Base-by-base conservation (phyloP, 92 coral and sea anemone species). In the Meandrina meandrites region DNA sequence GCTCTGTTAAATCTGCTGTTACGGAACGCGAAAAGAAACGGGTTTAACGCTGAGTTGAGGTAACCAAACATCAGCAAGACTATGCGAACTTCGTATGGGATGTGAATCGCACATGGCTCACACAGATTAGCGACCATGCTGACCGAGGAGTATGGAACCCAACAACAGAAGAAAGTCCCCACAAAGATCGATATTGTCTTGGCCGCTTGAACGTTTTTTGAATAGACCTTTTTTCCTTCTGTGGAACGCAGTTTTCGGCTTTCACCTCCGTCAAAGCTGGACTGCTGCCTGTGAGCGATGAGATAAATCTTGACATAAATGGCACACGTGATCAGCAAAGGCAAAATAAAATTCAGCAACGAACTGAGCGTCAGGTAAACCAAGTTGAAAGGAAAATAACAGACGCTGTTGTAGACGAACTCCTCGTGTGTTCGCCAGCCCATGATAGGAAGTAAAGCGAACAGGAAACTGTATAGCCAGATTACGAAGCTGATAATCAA, bases 381-480 rank as follows among this genome's bases (percentile, higher is more conserved):
- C 37, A 14, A 27, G 9, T 89, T 86, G 64, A 94, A 79, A 24
- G 93, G 93, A 53, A 94, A 94, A 56, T 79, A 77, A 62, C 97
- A 94, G 30, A 48, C 34, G 56, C 80, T 90, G 8, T 86, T 12
- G 51, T 78, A n/a, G 47, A 86, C 74, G 71, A 85, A 80, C 69
- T 72, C 21, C 2, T 90, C 86, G 17, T 80, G 78, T 27, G 30
- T 16, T 13, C 90, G 92, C 98, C 98, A 97, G 8, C 98, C 99
- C 94, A 95, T 85, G 54, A 90, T 84, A 24, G 99, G 99, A 21
- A 90, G 48, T 8, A 95, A 88, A 18, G 99, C 96, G 74, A 95
- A 95, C 35, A 92, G 47, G 40, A 97, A 77, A 57, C 96, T 93
- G 87, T 97, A 97, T 21, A 95, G 67, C 99, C 99, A 97, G 36